phyloP scores from a whole-genome alignment of 1,140 invertebrate genomes.

The Eurosta solidaginis region DNA sequence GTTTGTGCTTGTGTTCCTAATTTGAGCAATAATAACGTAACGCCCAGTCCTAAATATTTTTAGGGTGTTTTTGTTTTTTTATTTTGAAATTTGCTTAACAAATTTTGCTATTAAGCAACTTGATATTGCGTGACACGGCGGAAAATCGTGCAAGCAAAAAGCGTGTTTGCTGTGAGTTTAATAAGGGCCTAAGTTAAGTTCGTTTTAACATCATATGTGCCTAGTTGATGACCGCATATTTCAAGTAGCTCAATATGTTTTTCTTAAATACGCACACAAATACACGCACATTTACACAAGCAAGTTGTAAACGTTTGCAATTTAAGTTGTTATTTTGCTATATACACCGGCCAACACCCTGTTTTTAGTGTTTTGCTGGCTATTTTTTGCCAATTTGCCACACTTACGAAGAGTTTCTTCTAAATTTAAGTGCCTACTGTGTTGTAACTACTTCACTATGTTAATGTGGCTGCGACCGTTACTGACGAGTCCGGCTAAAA shows the following conservation, averaged over 20 bases:
- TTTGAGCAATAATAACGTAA: too few species aligned
- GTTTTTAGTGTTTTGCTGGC: too few species aligned
- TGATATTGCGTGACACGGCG: neutral
- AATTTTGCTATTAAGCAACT: too few species aligned
- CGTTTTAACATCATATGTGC: too few species aligned
- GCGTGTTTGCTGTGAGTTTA: neutral
- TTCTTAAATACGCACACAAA: neutral
- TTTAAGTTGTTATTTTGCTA: neutral
- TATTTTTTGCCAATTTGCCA: neutral
- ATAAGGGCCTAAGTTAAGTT: too few species aligned
- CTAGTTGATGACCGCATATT: neutral
- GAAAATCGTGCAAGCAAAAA: neutral
- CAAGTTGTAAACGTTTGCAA: too few species aligned
- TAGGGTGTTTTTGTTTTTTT: neutral
- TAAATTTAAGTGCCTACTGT: slow-evolving; percentile 22
- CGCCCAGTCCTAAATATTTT: too few species aligned
- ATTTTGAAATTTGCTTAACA: neutral
- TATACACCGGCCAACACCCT: neutral
- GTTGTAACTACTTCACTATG: neutral
- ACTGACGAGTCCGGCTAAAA: slow-evolving; percentile 13
- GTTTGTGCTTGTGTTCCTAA: too few species aligned
- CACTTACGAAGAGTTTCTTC: neutral
- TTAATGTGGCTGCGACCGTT: slow-evolving; percentile 16
- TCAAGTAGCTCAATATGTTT: neutral
- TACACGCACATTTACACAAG: neutral